Evolutionary conservation across 2,888 invertebrate genomes (phyloP).

Genomic region (Pseudococcus longispinus): DNA sequence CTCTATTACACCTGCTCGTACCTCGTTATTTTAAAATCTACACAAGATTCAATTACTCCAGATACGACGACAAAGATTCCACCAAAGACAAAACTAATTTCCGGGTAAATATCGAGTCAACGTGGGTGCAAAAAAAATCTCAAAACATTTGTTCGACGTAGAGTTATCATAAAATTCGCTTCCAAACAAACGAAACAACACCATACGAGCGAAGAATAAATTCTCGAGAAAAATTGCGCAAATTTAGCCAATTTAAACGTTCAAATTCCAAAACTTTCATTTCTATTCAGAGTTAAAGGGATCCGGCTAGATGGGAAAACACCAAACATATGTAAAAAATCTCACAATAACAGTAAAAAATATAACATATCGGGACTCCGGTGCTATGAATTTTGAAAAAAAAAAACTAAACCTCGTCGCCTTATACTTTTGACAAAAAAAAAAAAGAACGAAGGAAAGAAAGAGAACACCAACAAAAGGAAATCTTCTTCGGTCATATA

Average conservation of each 20-base stretch:
- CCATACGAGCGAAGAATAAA: neutral
- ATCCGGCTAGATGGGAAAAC: neutral
- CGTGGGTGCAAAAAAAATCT: neutral
- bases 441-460: neutral
- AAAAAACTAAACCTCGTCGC: neutral
- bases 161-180: neutral
- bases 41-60: neutral
- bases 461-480: neutral
- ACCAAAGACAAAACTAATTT: neutral
- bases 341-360: constrained; percentile 29
- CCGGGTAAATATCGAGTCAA: neutral
- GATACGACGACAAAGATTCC: neutral
- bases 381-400: constrained; percentile 2
- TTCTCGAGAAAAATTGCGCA: neutral
- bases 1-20: neutral
- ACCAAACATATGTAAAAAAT: constrained; percentile 11
- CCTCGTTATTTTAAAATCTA: neutral
- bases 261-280: neutral
- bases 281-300: neutral
- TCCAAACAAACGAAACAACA: neutral
- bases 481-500: constrained; percentile 32
- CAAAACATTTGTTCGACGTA: neutral
- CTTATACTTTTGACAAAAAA: neutral
- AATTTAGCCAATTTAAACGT: constrained; percentile 17
- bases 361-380: neutral